These are phyloP conservation scores for Xyliphius kryptos DNA, from an alignment of 2,113 vertebrate genomes.

Conservation along the genomic window DNA sequence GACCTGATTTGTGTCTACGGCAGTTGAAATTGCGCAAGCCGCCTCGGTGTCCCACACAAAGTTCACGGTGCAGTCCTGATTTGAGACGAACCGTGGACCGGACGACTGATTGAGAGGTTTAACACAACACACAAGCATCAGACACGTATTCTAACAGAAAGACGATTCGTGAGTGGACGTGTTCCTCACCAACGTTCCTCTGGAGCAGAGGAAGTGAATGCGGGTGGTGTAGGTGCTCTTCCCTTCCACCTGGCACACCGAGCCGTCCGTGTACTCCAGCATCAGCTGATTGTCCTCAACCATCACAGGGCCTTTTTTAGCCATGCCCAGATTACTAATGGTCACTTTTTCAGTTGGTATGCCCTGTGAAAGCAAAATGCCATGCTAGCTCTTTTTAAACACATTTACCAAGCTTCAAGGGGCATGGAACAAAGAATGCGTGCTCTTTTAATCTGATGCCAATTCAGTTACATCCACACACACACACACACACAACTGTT, in stretches of 20 bases:
- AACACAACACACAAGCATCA: too few relatives aligned
- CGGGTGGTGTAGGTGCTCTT: slow-evolving; percentile 67
- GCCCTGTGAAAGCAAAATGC: slow-evolving; percentile 50
- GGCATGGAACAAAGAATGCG: too few relatives aligned
- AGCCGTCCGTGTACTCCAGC: slow-evolving; percentile 80
- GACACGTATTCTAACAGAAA: too few relatives aligned
- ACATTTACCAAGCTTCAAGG: too few relatives aligned
- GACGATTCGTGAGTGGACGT: too few relatives aligned
- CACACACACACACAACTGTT: too few relatives aligned
- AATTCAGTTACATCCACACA: too few relatives aligned
- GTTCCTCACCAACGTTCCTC: slow-evolving; percentile 67
- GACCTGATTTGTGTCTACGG: slow-evolving; percentile 67
- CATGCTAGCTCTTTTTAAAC: too few relatives aligned
- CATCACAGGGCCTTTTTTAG: slow-evolving; percentile 68
- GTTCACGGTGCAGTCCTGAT: slow-evolving; percentile 76
- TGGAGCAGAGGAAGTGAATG: slow-evolving; percentile 80
- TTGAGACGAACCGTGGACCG: slow-evolving; percentile 71
- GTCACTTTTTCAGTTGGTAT: slow-evolving; percentile 63
- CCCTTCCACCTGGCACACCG: slow-evolving; percentile 66
- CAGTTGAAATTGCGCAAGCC: slow-evolving; percentile 80
- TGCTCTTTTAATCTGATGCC: too few relatives aligned
- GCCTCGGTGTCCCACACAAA: slow-evolving; percentile 89
- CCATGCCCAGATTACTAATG: slow-evolving; percentile 81
- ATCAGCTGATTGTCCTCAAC: slow-evolving; percentile 69
- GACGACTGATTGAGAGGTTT: slow-evolving; percentile 65